phyloP scores from a whole-genome alignment of 2,797 vertebrate genomes.

The Xenops minutus region DNA sequence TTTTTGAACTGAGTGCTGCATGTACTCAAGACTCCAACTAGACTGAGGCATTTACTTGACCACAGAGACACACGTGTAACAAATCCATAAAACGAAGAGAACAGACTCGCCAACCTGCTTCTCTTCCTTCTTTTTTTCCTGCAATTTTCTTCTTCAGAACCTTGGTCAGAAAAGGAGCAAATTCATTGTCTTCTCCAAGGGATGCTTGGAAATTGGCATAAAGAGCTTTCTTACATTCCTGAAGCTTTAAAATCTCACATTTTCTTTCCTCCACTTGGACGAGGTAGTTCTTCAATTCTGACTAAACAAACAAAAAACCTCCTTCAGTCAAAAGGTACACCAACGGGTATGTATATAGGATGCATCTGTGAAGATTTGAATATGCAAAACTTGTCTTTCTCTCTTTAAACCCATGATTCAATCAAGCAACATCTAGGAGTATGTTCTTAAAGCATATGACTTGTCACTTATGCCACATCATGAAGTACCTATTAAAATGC shows the following conservation, averaged over 20 bases:
- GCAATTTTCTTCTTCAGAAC: constrained; percentile 85
- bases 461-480: not conserved
- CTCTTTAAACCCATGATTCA: not conserved
- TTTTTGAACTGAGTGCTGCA: not conserved
- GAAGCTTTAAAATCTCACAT: constrained; percentile 79
- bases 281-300: constrained; percentile 75
- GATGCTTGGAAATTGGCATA: constrained; percentile 77
- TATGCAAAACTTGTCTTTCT: not conserved
- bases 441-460: not conserved
- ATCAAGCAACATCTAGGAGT: not conserved
- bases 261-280: constrained; percentile 81
- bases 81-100: not conserved
- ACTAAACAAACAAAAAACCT: constrained; percentile 4
- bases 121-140: constrained; percentile 76
- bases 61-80: not conserved
- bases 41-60: not conserved
- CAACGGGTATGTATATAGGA: not conserved
- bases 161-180: constrained; percentile 83
- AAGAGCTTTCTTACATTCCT: constrained; percentile 80
- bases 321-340: not conserved
- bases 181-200: constrained; percentile 85
- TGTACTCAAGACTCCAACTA: not conserved
- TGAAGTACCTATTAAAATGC: not conserved
- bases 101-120: constrained; percentile 62
- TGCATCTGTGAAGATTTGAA: not conserved